Percentiles rank a stretch among this genome's conserved stretches.
phyloP scores from a whole-genome alignment of 2,888 invertebrate species.

The Sarcophaga carnaria region DNA sequence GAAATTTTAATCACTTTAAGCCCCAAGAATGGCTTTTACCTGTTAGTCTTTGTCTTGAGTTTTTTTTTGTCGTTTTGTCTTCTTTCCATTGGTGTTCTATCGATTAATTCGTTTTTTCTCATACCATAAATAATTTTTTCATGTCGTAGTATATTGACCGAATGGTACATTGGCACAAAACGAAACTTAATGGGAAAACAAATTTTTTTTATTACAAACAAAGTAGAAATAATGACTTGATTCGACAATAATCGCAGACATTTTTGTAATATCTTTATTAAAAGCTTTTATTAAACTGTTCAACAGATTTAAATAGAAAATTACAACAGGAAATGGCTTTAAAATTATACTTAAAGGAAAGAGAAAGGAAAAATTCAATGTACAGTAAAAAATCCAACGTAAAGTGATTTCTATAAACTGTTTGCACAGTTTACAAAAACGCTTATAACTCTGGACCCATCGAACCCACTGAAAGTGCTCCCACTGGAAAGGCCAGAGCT shows the following conservation, averaged over 20 bases:
- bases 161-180: constrained; percentile 1
- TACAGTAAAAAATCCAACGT: no score
- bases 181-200: constrained; percentile 30
- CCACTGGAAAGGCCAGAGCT: no score
- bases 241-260: constrained; percentile 28
- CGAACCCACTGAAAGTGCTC: no score
- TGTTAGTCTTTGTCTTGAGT: not conserved
- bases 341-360: no score
- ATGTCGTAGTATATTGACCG: not conserved
- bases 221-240: constrained; percentile 4
- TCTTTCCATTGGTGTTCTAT: not conserved
- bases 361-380: no score
- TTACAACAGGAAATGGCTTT: constrained; percentile 30
- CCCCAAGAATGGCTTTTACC: constrained; percentile 57
- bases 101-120: constrained; percentile 26
- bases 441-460: no score
- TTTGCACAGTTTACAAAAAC: no score
- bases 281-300: constrained; percentile 36
- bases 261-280: constrained; percentile 9
- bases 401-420: no score
- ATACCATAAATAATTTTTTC: constrained; percentile 21
- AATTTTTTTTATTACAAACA: constrained; percentile 33
- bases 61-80: not conserved
- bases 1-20: constrained; percentile 76
- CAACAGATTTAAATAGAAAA: constrained; percentile 37